Evolutionary conservation across 1,140 invertebrate genomes (phyloP), one percentile per base, ranked within the genome.

Genomic region (Lepeophtheirus salmonis): DNA sequence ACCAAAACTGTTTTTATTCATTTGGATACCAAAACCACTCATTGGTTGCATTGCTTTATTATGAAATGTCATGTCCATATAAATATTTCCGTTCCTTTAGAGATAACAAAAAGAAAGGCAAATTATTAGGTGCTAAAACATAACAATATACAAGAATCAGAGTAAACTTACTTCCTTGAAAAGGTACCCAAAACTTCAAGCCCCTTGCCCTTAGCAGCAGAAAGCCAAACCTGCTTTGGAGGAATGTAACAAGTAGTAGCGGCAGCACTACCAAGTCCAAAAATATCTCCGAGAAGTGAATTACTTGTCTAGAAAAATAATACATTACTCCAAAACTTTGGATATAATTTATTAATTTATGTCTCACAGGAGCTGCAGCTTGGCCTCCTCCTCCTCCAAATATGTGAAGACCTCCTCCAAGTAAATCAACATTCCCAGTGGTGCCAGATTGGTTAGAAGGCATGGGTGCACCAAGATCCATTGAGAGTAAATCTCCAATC

Each of bases 1-100:
- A 41, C 92, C 95, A 75, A 98, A 98, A 73, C 91, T 95, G 73
- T 98, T 99, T 74, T 97, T 97, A 72, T 98, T 99, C 64, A 99
- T 82, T 69, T 98, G 95, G 70, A 98, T 88, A 23, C 94, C 95
- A 75, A 98, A 97, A 6, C 81, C 84, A 65, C 76, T 80, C 86
- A 98, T 95, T 14, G 90, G 82, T 68, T 97, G 91, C 89, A 98
- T 95, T 1, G 95, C 92, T 74, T 91, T 92, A 72, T 99, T 99
- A 41, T 82, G 87, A 66, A 97, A 84, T 0, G 86, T 92, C 79
- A 99, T 81, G 67, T 98, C 95, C 89, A 98, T 97, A 60, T 79
- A 80, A 30, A 96, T 83, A 71, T 86, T 83, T 3, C 84, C 86
- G 68, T 80, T 82, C 66, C 30, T 86, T 81, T 64, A 60, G 63